phyloP scores from a whole-genome alignment of 2,888 invertebrate genomes.

The Spisula solida region DNA sequence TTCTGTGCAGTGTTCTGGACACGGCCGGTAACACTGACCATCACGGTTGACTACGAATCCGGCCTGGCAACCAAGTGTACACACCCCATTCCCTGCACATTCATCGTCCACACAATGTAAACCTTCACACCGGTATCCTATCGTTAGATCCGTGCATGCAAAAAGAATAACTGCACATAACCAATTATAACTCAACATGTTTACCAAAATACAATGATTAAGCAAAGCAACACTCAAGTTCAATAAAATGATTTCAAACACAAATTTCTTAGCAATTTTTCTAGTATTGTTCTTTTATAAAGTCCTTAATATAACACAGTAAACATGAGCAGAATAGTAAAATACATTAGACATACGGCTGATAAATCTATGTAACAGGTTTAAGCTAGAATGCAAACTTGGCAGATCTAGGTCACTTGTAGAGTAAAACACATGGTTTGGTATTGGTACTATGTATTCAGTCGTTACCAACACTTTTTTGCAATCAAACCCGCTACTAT shows the following conservation, averaged over 20 bases:
- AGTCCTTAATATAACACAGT: too few relatives aligned
- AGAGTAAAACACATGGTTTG: too few relatives aligned
- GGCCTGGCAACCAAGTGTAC: slow-evolving; percentile 12
- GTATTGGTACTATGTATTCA: too few relatives aligned
- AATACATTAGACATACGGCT: not conserved
- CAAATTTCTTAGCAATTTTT: not conserved
- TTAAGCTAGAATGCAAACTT: slow-evolving; percentile 15
- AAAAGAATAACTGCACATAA: not conserved
- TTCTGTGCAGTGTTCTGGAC: slow-evolving; percentile 6
- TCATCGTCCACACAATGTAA: slow-evolving; percentile 12
- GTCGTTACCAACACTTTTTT: too few relatives aligned
- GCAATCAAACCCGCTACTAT: not conserved
- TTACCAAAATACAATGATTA: not conserved
- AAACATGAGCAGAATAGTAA: not conserved
- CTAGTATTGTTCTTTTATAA: not conserved
- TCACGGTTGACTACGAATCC: not conserved
- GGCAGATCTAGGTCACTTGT: not conserved
- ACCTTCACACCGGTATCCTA: slow-evolving; percentile 5
- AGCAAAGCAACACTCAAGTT: not conserved
- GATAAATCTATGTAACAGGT: not conserved
- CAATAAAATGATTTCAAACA: not conserved
- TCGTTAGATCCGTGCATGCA: not conserved
- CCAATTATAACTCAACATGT: not conserved
- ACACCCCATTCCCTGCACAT: not conserved
- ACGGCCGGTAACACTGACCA: not conserved